phyloP scores from a whole-genome alignment of 2,888 invertebrate species.

The Melipona bicolor region DNA sequence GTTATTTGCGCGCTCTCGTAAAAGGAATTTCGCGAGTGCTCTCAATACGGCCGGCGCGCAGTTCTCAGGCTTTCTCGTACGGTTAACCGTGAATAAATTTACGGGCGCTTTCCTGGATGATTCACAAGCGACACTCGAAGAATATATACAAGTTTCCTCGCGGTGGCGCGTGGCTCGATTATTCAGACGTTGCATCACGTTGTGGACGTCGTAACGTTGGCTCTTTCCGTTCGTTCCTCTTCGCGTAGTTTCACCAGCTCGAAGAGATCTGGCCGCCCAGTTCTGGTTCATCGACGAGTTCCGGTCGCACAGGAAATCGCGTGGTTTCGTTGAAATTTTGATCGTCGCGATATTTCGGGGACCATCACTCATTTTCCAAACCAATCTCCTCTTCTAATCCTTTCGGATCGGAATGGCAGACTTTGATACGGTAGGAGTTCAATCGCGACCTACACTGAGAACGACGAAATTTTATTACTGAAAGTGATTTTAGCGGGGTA shows the following conservation, averaged over 20 bases:
- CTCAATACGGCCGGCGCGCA: background rate
- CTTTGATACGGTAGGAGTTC: too few relatives aligned
- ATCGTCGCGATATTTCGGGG: constrained; percentile 36
- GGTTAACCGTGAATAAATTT: constrained; percentile 47
- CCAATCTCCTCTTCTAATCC: too few relatives aligned
- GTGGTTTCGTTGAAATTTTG: constrained; percentile 34
- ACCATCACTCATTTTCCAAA: too few relatives aligned
- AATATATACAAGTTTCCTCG: constrained; percentile 55
- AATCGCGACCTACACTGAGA: too few relatives aligned
- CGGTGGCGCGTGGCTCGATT: constrained; percentile 51
- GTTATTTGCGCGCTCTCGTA: background rate
- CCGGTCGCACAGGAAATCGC: constrained; percentile 12
- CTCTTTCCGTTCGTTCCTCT: constrained; percentile 42
- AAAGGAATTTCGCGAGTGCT: constrained; percentile 10
- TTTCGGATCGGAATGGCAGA: too few relatives aligned
- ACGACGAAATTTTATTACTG: too few relatives aligned
- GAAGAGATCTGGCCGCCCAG: constrained; percentile 6
- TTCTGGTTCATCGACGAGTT: constrained; percentile 32
- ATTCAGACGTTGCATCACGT: constrained; percentile 55
- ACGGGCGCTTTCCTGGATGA: constrained; percentile 54
- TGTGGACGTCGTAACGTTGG: constrained; percentile 44
- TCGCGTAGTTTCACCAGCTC: constrained; percentile 30
- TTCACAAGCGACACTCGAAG: constrained; percentile 47
- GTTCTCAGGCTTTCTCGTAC: background rate
- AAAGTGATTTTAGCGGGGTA: too few relatives aligned